Conservation (phyloP, 2,113 vertebrate species). For the Myrmecobius fasciatus region DNA sequence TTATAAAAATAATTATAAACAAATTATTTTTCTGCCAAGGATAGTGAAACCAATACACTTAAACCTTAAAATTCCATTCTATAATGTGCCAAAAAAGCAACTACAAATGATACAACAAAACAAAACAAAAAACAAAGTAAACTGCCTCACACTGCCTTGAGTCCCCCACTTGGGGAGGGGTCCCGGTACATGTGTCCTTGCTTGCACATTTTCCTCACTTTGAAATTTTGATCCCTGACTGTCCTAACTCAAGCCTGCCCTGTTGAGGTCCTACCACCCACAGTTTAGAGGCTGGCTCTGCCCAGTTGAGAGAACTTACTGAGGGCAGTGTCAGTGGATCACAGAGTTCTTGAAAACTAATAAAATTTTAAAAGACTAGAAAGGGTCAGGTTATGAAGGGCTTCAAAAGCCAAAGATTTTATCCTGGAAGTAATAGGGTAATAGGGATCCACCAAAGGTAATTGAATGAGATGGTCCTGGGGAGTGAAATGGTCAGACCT, state of each 20-base stretch:
- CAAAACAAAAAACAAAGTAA: background rate
- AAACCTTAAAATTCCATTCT: background rate
- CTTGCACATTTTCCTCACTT: no score
- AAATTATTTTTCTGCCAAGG: background rate
- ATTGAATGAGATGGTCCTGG: background rate
- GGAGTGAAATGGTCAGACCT: background rate
- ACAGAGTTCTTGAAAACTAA: background rate
- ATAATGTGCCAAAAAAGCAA: background rate
- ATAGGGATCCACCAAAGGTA: background rate
- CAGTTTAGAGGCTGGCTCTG: no score
- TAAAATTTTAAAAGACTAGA: background rate
- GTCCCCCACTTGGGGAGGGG: no score
- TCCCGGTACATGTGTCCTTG: no score
- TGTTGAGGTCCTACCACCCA: no score
- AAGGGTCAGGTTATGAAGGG: background rate
- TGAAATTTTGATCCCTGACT: no score
- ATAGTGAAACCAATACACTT: background rate
- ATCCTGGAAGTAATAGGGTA: background rate
- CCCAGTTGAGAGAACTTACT: background rate
- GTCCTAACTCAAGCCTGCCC: no score
- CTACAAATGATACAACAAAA: background rate
- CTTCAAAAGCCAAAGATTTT: background rate
- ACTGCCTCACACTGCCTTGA: no score
- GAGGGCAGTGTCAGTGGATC: background rate
- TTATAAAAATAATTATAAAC: background rate